Evolutionary conservation across 2,888 invertebrate species (phyloP).

Genomic region (Drosophila emarginata): DNA sequence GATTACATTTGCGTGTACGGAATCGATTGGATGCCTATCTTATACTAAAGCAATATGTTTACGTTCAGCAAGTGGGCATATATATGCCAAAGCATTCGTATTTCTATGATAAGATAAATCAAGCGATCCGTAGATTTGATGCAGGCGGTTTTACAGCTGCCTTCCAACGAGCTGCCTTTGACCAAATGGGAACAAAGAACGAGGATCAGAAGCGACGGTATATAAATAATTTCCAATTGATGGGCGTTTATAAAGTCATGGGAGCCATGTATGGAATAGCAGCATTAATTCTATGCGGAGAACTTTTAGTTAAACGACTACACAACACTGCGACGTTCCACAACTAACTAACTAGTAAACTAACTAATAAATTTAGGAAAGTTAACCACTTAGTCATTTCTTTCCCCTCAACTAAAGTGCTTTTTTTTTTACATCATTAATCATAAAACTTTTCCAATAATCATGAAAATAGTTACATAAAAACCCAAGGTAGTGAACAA

Average conservation of each 20-base stretch:
- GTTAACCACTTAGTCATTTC: neutral
- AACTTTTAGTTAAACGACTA: slow-evolving; percentile 26
- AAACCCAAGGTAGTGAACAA: neutral
- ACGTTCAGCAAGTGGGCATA: slow-evolving; percentile 54
- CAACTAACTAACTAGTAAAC: neutral
- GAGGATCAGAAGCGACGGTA: slow-evolving; percentile 7
- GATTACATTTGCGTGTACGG: slow-evolving; percentile 29
- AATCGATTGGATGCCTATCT: slow-evolving; percentile 24
- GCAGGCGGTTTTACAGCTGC: slow-evolving; percentile 55
- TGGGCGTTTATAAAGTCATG: slow-evolving; percentile 45
- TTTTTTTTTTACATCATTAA: neutral
- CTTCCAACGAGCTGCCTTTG: slow-evolving; percentile 48
- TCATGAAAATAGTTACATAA: neutral
- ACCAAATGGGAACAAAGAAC: slow-evolving; percentile 1
- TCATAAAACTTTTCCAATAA: neutral
- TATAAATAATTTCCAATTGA: slow-evolving; percentile 32
- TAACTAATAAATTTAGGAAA: no score
- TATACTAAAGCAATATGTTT: slow-evolving; percentile 48
- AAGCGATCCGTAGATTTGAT: slow-evolving; percentile 43
- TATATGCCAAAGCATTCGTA: slow-evolving; percentile 72
- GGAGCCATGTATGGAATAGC: slow-evolving; percentile 39
- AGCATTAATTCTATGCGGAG: slow-evolving; percentile 29
- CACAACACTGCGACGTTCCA: neutral
- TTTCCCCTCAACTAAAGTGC: neutral
- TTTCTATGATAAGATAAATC: slow-evolving; percentile 55